A percentile compares a stretch with the other conserved stretches of the same genome.
These are phyloP conservation scores for Halictus quadricinctus DNA, from an alignment of 2,888 invertebrate genomes.

Conservation along the genomic window DNA sequence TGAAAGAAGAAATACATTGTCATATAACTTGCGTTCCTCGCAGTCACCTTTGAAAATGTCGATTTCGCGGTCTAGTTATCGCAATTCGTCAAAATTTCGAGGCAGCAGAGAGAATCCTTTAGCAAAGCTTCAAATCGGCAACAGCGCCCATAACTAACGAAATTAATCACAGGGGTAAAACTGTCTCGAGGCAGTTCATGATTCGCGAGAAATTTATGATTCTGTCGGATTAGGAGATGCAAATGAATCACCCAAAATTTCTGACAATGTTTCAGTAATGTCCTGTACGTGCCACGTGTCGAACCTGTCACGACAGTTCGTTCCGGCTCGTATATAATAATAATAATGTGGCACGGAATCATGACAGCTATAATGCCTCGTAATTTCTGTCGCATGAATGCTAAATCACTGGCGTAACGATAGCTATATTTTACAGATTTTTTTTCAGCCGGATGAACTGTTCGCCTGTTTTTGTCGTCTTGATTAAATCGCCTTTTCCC, in stretches of 20 bases:
- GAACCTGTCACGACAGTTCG: constrained; percentile 33
- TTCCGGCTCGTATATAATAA: constrained; percentile 3
- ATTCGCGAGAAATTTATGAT: not conserved
- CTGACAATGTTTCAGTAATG: constrained; percentile 8
- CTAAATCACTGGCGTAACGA: constrained; percentile 39
- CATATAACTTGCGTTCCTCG: too few relatives aligned
- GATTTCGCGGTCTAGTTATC: too few relatives aligned
- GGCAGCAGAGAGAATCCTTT: not conserved
- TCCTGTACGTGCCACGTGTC: not conserved
- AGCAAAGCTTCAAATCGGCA: not conserved
- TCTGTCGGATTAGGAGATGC: not conserved
- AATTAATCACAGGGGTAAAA: constrained; percentile 2
- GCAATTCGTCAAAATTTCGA: not conserved
- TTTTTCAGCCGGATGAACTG: constrained; percentile 11
- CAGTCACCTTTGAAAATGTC: too few relatives aligned
- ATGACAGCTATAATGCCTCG: constrained; percentile 15
- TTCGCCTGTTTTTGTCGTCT: constrained; percentile 1
- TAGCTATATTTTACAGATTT: constrained; percentile 29
- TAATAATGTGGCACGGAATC: constrained; percentile 29
- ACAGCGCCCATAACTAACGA: not conserved
- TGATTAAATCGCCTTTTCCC: constrained; percentile 29
- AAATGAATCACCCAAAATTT: constrained; percentile 1
- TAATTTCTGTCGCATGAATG: constrained; percentile 31
- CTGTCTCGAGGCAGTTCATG: constrained; percentile 5
- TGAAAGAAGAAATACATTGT: not conserved